Conservation (phyloP, 1,140 invertebrate genomes). For the Macrotrachela quadricornifera region DNA sequence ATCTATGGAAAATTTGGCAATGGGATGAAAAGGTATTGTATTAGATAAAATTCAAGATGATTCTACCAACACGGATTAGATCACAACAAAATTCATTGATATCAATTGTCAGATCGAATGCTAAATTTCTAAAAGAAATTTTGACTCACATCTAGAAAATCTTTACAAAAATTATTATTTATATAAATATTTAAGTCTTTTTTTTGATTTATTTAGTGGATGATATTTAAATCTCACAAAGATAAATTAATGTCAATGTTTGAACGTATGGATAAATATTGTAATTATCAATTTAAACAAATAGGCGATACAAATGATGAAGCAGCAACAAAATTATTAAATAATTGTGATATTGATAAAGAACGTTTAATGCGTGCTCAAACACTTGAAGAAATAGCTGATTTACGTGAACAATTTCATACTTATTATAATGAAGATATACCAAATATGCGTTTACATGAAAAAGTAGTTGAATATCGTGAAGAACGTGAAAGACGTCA, state of each 20-base stretch:
- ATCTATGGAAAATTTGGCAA: slow-evolving; percentile 88
- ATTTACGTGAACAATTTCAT: slow-evolving; percentile 3
- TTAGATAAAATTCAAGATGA: neutral
- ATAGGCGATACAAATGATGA: neutral
- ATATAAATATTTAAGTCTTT: neutral
- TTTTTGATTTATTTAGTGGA: neutral
- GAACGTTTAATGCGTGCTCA: neutral
- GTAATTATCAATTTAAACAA: neutral
- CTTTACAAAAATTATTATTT: neutral
- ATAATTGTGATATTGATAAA: neutral
- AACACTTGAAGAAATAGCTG: neutral
- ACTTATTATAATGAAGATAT: neutral
- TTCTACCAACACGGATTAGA: neutral
- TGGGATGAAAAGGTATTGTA: slow-evolving; percentile 54
- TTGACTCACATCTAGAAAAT: neutral
- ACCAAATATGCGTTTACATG: neutral
- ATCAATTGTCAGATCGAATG: slow-evolving; percentile 15
- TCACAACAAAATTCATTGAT: neutral
- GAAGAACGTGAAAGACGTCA: neutral
- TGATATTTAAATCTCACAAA: neutral
- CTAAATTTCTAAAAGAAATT: neutral
- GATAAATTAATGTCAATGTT: no score
- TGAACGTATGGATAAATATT: no score
- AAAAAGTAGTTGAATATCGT: slow-evolving; percentile 5
- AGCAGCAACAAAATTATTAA: neutral